phyloP scores from a whole-genome alignment of 2,888 invertebrate genomes.

The Lomographa bimaculata region DNA sequence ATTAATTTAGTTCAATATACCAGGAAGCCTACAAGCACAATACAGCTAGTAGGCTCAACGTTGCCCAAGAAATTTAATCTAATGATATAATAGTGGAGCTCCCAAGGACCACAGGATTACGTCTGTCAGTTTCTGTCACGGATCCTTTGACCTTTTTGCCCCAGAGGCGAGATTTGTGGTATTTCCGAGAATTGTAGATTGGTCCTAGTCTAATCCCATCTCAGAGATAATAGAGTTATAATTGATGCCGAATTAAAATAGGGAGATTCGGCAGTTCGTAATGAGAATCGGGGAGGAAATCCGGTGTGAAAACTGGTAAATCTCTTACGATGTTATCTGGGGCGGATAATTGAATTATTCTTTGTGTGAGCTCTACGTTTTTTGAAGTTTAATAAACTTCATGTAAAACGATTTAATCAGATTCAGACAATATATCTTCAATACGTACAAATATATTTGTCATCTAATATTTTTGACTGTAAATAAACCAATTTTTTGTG shows the following conservation, averaged over 20 bases:
- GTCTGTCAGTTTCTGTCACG: constrained; percentile 31
- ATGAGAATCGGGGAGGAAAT: constrained; percentile 26
- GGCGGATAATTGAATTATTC: constrained; percentile 21
- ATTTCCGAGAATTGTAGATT: constrained; percentile 27
- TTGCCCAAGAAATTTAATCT: constrained; percentile 26
- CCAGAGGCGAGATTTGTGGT: constrained; percentile 34
- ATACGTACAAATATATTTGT: too few species aligned
- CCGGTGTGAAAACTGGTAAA: constrained; percentile 9
- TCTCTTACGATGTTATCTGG: constrained; percentile 15
- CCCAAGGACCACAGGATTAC: constrained; percentile 23
- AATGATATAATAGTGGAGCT: constrained; percentile 32
- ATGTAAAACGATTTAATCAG: constrained; percentile 3
- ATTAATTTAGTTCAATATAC: constrained; percentile 14
- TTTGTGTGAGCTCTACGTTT: constrained; percentile 14
- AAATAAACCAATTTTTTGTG: too few species aligned
- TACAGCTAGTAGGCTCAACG: constrained; percentile 2
- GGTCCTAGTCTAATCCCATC: constrained; percentile 29
- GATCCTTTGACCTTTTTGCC: constrained; percentile 32
- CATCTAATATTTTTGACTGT: too few species aligned
- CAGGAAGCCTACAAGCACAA: constrained; percentile 4
- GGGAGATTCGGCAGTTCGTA: constrained; percentile 32
- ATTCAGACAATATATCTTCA: too few species aligned
- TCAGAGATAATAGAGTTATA: constrained; percentile 31
- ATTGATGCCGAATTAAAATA: constrained; percentile 29
- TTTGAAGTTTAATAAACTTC: constrained; percentile 6